Conservation (phyloP, 2,888 invertebrate genomes). For the Thecocarcelia acutangulata region DNA sequence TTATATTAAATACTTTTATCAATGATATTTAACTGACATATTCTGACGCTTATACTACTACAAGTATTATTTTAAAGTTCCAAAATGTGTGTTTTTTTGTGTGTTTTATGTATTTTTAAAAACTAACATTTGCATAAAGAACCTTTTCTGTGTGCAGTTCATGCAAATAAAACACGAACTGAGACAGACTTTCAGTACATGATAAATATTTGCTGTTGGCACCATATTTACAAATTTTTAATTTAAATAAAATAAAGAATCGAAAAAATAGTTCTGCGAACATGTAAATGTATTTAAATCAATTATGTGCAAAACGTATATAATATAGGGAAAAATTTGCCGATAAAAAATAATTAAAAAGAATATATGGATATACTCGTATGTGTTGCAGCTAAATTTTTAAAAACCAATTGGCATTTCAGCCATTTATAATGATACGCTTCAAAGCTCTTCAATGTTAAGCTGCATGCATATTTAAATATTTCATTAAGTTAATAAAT, state of each 20-base stretch:
- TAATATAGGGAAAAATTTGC: not conserved
- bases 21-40: too few species aligned
- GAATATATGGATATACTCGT: too few species aligned
- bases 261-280: not conserved
- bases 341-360: too few species aligned
- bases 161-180: too few species aligned
- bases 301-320: constrained; percentile 22
- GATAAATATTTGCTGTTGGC: constrained; percentile 62
- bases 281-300: constrained; percentile 42
- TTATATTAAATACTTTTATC: too few species aligned
- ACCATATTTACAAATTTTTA: constrained; percentile 53
- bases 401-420: constrained; percentile 47
- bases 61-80: too few species aligned
- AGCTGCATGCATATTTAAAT: not conserved
- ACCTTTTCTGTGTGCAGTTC: too few species aligned
- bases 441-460: constrained; percentile 10
- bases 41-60: too few species aligned
- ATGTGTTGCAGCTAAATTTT: constrained; percentile 15
- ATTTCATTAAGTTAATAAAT: not conserved
- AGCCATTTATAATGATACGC: constrained; percentile 52
- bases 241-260: constrained; percentile 35
- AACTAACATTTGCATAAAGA: too few species aligned
- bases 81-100: not conserved
- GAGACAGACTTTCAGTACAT: constrained; percentile 37
- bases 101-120: too few species aligned